These are phyloP conservation scores for Xanthia togata DNA, from an alignment of 2,888 invertebrate genomes.

Conservation along the genomic window DNA sequence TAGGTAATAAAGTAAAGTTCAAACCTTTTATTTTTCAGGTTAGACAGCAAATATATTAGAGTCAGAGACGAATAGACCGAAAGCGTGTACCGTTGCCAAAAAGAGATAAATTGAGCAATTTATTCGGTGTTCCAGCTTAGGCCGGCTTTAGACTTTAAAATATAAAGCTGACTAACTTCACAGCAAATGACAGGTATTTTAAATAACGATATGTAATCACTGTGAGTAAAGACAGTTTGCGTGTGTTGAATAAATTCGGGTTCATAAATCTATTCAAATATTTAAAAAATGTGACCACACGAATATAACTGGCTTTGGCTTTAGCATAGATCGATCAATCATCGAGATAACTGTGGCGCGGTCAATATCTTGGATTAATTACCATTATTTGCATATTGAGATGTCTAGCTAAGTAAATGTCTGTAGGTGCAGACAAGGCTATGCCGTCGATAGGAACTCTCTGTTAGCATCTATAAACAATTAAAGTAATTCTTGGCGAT, in stretches of 20 bases:
- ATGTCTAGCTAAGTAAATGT: background rate
- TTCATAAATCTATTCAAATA: slow-evolving; percentile 20
- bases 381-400: background rate
- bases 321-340: slow-evolving; percentile 7
- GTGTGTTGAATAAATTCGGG: slow-evolving; percentile 23
- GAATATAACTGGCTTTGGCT: background rate
- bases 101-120: slow-evolving; percentile 70
- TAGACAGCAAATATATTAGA: slow-evolving; percentile 63
- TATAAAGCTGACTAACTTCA: slow-evolving; percentile 60
- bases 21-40: slow-evolving; percentile 53
- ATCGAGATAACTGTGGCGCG: slow-evolving; percentile 3
- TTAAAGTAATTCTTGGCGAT: background rate
- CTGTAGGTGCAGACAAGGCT: no score
- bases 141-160: slow-evolving; percentile 62
- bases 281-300: slow-evolving; percentile 1
- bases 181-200: slow-evolving; percentile 51
- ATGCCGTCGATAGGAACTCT: no score
- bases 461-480: background rate
- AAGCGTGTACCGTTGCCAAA: slow-evolving; percentile 66
- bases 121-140: slow-evolving; percentile 65
- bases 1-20: slow-evolving; percentile 10
- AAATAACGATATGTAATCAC: slow-evolving; percentile 43
- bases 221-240: slow-evolving; percentile 7
- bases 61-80: slow-evolving; percentile 62
- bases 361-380: slow-evolving; percentile 6